phyloP scores from a whole-genome alignment of 2,113 vertebrate genomes.

The Dasypus novemcinctus region DNA sequence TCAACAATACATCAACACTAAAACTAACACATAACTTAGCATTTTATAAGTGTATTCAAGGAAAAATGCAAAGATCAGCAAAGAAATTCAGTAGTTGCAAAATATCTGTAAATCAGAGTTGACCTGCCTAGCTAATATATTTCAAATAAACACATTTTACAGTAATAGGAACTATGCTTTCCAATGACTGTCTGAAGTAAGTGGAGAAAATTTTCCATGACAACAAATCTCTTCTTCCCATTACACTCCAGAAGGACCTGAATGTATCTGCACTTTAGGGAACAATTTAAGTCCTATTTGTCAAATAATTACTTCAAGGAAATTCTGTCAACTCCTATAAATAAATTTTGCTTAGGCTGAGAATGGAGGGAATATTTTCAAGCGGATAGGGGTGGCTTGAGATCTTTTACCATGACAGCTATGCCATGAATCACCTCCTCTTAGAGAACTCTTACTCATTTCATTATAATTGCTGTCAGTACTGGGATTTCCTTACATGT shows the following conservation, averaged over 20 bases:
- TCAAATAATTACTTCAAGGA: background rate
- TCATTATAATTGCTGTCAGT: background rate
- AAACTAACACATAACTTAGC: background rate
- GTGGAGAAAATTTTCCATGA: background rate
- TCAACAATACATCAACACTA: background rate
- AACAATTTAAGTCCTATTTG: background rate
- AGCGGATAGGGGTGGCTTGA: background rate
- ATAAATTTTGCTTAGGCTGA: background rate
- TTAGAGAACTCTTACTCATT: background rate
- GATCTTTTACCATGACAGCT: background rate
- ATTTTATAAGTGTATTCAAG: conserved; percentile 22
- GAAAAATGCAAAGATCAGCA: conserved; percentile 38
- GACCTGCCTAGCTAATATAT: background rate
- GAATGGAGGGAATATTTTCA: background rate
- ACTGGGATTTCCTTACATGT: background rate
- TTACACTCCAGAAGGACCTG: background rate
- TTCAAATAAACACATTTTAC: conserved; percentile 13
- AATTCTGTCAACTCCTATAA: background rate
- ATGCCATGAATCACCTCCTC: background rate
- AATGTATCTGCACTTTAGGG: background rate
- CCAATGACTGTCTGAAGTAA: background rate
- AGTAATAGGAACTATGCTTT: background rate
- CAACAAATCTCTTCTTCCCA: background rate
- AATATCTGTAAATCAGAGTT: conserved; percentile 17
- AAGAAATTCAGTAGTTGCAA: conserved; percentile 22